phyloP scores from a whole-genome alignment of 2,888 invertebrate species.

The Eremobia ochroleuca region DNA sequence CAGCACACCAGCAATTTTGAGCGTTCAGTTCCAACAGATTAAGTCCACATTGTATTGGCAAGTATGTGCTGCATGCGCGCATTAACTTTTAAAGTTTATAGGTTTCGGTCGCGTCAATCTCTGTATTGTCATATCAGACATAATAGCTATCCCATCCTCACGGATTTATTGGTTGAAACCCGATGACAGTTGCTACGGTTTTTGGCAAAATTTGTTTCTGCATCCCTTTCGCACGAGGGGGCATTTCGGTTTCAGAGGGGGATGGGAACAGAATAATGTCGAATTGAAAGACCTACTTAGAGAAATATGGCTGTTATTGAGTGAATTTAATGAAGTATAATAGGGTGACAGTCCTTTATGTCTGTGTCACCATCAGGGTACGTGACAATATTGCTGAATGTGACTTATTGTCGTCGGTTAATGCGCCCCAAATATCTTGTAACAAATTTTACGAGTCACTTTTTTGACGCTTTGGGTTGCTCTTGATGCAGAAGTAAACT shows the following conservation, averaged over 20 bases:
- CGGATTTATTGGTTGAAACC: conserved; percentile 88
- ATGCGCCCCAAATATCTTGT: conserved; percentile 67
- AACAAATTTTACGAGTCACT: conserved; percentile 66
- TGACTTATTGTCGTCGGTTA: conserved; percentile 77
- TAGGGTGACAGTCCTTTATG: conserved; percentile 82
- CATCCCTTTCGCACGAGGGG: conserved; percentile 71
- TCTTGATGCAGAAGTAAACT: conserved; percentile 31
- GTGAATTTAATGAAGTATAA: conserved; percentile 88
- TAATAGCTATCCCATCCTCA: conserved; percentile 89
- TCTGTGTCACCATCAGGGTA: conserved; percentile 73
- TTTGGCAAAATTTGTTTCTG: conserved; percentile 79
- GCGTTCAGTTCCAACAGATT: conserved; percentile 1
- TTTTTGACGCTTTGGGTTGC: conserved; percentile 45
- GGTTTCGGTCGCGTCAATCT: conserved; percentile 90
- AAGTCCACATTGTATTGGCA: conserved; percentile 48
- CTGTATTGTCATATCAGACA: conserved; percentile 90
- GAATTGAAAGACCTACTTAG: conserved; percentile 85
- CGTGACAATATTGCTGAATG: conserved; percentile 81
- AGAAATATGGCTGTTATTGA: conserved; percentile 85
- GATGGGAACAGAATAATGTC: conserved; percentile 70
- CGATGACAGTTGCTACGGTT: conserved; percentile 86
- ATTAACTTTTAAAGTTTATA: conserved; percentile 89
- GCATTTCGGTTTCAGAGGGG: conserved; percentile 57
- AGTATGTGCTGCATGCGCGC: conserved; percentile 67
- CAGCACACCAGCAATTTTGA: conserved; percentile 15